Base-by-base conservation (phyloP, 2,797 vertebrate genomes). In the Scolopax rusticola region DNA sequence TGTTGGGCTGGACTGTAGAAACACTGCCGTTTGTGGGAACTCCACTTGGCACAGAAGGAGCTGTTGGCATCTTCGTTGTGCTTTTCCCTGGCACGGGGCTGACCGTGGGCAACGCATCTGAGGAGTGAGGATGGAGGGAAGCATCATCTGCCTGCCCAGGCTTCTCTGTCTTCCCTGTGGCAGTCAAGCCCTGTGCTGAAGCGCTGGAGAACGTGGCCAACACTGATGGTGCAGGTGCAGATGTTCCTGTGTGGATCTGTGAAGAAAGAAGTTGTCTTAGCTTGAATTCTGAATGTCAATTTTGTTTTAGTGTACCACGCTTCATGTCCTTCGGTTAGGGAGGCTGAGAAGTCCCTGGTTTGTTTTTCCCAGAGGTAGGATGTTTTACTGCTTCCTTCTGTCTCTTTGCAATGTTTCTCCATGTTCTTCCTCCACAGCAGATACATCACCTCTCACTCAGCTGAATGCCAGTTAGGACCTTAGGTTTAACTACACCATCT, bases 121-220 rank as follows among this genome's bases (percentile, higher is more conserved):
- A 86, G 33, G 81, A 65, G 57, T 76, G 89, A 64, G 93, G 70
- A 10, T 76, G 92, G 77, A 91, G 88, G 33, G 76, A 93, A 21
- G 96, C 97, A 89, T 75, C 95, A 60, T 94, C 98, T 45, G 64
- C 65, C 70, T 79, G 76, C 90, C 84, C 97, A 77, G 92, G 97
- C n/a, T 93, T 89, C 92, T 98, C 97, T 2, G 89, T 70, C 64
- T 97, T 98, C 74, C 96, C 97, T 57, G 97, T 84, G 69, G 94
- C 79, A 47, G 96, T 73, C 76, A 98, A 96, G 23, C 95, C 85
- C 48, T 97, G 93, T 4, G 96, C 56, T 40, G 92, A 40, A 71
- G 93, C 92, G 85, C 87, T 97, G 91, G 97, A 96, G 76, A 77
- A 59, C 0, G 97, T 92, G 57, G 95, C 54, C 71, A 91, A 3